Evolutionary conservation across 2,888 invertebrate genomes (phyloP).

Genomic region (Leptopilina syphax): DNA sequence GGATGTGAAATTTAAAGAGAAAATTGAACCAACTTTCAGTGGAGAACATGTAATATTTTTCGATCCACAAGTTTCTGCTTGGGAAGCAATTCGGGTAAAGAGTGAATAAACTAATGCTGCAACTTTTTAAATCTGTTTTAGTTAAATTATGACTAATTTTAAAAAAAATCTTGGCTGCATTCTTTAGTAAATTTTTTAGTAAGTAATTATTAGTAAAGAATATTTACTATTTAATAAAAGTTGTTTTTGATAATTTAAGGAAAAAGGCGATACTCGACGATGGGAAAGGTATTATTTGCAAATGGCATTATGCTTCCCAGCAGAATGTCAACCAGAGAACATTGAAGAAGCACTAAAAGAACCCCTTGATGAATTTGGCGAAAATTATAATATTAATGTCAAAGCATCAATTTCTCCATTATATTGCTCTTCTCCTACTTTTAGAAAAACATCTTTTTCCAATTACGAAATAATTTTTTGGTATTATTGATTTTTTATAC

Average conservation of each 20-base stretch:
- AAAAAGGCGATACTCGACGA: too few relatives aligned
- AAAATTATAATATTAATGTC: conserved; percentile 56
- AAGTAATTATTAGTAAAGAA: too few relatives aligned
- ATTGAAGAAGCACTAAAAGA: conserved; percentile 78
- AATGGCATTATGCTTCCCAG: conserved; percentile 81
- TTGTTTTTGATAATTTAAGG: not conserved
- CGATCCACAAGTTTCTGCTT: conserved; percentile 64
- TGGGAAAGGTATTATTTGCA: conserved; percentile 60
- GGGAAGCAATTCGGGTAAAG: conserved; percentile 66
- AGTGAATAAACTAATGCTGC: too few relatives aligned
- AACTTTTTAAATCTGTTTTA: too few relatives aligned
- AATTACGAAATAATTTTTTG: conserved; percentile 58
- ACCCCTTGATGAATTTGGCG: conserved; percentile 74
- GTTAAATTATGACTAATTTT: too few relatives aligned
- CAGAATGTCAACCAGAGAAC: conserved; percentile 79
- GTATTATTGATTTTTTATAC: conserved; percentile 44
- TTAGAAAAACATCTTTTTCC: conserved; percentile 58
- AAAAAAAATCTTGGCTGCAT: too few relatives aligned
- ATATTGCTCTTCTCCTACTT: conserved; percentile 52
- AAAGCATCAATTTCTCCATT: conserved; percentile 55
- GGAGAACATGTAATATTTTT: conserved; percentile 57
- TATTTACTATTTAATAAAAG: too few relatives aligned
- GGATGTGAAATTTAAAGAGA: conserved; percentile 60
- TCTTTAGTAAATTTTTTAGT: too few relatives aligned
- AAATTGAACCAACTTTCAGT: conserved; percentile 42